phyloP scores from a whole-genome alignment of 2,797 vertebrate species.

The Margarornis squamiger region DNA sequence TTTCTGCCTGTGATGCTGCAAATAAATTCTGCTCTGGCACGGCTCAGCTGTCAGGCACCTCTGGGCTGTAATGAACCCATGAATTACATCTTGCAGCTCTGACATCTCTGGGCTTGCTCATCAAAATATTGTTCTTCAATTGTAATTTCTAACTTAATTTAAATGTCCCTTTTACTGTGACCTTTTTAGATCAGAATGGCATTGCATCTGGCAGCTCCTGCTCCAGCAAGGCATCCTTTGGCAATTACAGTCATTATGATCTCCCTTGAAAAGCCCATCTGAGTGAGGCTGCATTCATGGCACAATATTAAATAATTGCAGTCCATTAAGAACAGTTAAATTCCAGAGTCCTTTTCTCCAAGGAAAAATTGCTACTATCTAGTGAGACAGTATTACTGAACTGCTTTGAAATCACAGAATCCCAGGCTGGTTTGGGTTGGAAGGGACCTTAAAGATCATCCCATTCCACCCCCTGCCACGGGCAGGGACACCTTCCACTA shows the following conservation, averaged over 20 bases:
- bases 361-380: not conserved
- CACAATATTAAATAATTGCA: slow-evolving; percentile 62
- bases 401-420: not conserved
- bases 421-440: not conserved
- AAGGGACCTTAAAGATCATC: not conserved
- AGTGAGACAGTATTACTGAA: not conserved
- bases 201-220: slow-evolving; percentile 68
- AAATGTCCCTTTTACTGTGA: slow-evolving; percentile 76
- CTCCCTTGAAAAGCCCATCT: slow-evolving; percentile 38
- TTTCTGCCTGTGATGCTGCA: slow-evolving; percentile 71
- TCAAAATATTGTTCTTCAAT: slow-evolving; percentile 83
- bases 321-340: slow-evolving; percentile 48
- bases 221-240: slow-evolving; percentile 60
- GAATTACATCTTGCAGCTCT: slow-evolving; percentile 80
- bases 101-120: slow-evolving; percentile 80
- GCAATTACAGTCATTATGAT: slow-evolving; percentile 69
- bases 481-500: not conserved
- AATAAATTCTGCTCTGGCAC: slow-evolving; percentile 80
- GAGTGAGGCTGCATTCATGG: not conserved
- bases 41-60: slow-evolving; percentile 82
- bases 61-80: slow-evolving; percentile 81
- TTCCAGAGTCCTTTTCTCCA: not conserved
- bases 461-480: not conserved
- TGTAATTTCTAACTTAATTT: slow-evolving; percentile 85
- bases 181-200: slow-evolving; percentile 74